Evolutionary conservation across 2,888 invertebrate genomes (phyloP), one percentile per base, ranked within the genome.

Genomic region (Elegia similella): DNA sequence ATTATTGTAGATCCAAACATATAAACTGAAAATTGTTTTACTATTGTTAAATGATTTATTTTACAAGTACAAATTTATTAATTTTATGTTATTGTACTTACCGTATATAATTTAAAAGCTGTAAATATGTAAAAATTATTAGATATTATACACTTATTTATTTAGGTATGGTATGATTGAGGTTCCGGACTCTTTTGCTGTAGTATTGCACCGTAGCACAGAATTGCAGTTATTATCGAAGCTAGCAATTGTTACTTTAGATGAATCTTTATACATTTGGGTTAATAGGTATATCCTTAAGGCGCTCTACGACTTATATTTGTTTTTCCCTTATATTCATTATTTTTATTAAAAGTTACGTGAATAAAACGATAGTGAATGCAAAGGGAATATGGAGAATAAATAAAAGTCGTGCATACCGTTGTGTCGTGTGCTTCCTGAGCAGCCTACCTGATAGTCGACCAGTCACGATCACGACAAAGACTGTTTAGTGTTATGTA

Each of bases 61-160:
- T 89, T 85, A 78, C 77, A 80, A 90, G 90, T 90, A 89, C 89
- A 90, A 89, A 90, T 87, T 76, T 80, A 81, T 82, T 84, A 73
- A 72, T 75, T 76, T 83, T 84, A 80, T 78, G 76, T 82, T 87
- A 82, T 79, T 82, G 76, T 85, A 86, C 77, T 82, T 83, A 80
- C 75, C 78, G 85, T 84, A 81, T 84, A 85, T 86, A 80, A 84
- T 78, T 78, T 74, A 80, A 74, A 80, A 82, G 79, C 71, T 90
- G 90, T 91, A 90, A 78, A 91, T 90, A 91, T 91, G 90, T 91
- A 90, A 86, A 90, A 23, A 88, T 88, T 79, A 78, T 80, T 88
- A 87, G 83, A 80, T 86, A 85, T 84, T 84, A 83, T 85, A 86
- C 82, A 86, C 82, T 84, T 88, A 89, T 88, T 90, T 91, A 90